phyloP scores from a whole-genome alignment of 64 coral and sea anemone species.

The Porites australiensis region DNA sequence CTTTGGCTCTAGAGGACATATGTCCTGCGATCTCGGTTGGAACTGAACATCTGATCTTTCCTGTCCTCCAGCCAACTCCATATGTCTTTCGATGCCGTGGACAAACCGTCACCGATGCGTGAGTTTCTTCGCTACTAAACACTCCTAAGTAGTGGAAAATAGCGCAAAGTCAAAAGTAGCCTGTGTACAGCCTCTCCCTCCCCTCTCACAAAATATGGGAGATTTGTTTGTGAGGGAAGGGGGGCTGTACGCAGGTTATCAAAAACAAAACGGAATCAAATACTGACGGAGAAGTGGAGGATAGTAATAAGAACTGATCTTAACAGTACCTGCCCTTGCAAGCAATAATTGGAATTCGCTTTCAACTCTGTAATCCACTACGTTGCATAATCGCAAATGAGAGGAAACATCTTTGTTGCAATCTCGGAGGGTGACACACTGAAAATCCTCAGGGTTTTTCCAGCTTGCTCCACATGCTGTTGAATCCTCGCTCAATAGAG shows the following conservation, averaged over 20 bases:
- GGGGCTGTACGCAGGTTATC: neutral
- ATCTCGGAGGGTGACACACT: slow-evolving; percentile 28
- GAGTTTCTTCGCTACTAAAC: neutral
- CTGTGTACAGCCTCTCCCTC: too few species aligned
- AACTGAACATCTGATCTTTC: slow-evolving; percentile 49
- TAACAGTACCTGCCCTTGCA: slow-evolving; percentile 32
- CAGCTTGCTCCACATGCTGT: slow-evolving; percentile 23
- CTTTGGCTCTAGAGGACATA: slow-evolving; percentile 22
- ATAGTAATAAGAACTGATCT: neutral
- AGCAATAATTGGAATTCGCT: slow-evolving; percentile 8
- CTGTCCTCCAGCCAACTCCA: slow-evolving; percentile 45
- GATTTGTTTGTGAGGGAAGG: too few species aligned
- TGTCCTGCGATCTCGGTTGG: slow-evolving; percentile 27
- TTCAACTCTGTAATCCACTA: slow-evolving; percentile 7
- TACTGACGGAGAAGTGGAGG: neutral
- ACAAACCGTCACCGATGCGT: neutral
- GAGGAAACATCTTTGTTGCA: slow-evolving; percentile 27
- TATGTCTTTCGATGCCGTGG: slow-evolving; percentile 45
- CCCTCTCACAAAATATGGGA: too few species aligned
- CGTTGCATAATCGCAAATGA: neutral
- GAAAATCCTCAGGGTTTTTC: slow-evolving; percentile 29
- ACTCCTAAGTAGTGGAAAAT: slow-evolving; percentile 19
- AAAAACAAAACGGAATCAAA: neutral
- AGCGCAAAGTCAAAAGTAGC: too few species aligned
- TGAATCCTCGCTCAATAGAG: neutral